phyloP scores from a whole-genome alignment of 2,888 invertebrate species.

The Sicus ferrugineus region DNA sequence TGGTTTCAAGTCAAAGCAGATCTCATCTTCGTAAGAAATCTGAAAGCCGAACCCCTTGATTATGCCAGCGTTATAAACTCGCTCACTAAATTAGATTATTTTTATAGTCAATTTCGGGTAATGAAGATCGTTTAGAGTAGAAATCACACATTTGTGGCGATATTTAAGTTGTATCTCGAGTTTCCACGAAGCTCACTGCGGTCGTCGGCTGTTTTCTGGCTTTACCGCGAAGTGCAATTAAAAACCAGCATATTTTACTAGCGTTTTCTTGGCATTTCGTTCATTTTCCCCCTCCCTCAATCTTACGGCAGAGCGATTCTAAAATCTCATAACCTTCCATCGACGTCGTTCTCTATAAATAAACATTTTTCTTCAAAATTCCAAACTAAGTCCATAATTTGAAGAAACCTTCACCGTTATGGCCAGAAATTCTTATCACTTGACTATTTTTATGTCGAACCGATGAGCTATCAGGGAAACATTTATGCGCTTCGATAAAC shows the following conservation, averaged over 20 bases:
- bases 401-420: neutral
- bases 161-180: neutral
- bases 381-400: slow-evolving; percentile 3
- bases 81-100: slow-evolving; percentile 17
- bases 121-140: slow-evolving; percentile 36
- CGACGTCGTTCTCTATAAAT: slow-evolving; percentile 18
- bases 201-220: neutral
- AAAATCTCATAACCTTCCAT: slow-evolving; percentile 14
- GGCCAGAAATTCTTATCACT: slow-evolving; percentile 25
- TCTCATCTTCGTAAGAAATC: too few species aligned
- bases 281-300: neutral
- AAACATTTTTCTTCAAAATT: slow-evolving; percentile 14
- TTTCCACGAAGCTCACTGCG: neutral
- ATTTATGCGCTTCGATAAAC: slow-evolving; percentile 23
- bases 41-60: too few species aligned
- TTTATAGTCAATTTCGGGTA: slow-evolving; percentile 22
- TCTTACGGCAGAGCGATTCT: neutral
- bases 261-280: neutral
- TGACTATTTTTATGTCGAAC: slow-evolving; percentile 28
- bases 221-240: neutral
- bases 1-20: neutral
- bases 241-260: neutral
- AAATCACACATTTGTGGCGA: slow-evolving; percentile 41
- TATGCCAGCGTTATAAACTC: neutral
- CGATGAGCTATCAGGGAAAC: slow-evolving; percentile 21